Conservation (phyloP, 2,797 vertebrate genomes). For the Darevskia mixta region DNA sequence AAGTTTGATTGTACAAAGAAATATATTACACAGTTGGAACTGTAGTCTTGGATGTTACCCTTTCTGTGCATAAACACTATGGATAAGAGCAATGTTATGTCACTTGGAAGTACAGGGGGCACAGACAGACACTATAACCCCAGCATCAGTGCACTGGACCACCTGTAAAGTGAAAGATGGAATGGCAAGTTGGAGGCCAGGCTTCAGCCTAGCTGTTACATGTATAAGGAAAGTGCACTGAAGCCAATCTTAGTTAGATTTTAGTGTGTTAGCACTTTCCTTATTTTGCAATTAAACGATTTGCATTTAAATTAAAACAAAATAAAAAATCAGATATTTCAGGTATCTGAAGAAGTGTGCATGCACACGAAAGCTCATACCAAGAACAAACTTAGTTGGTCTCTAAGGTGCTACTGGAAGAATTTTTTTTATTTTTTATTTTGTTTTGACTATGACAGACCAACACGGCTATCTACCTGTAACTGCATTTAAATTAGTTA, state of each 20-base stretch:
- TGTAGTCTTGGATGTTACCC: too few species aligned
- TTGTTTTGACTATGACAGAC: too few species aligned
- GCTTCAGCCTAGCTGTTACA: background rate
- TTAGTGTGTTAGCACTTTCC: background rate
- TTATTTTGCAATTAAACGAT: background rate
- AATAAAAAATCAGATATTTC: too few species aligned
- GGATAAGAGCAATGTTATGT: background rate
- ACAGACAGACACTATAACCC: background rate
- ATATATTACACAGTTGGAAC: too few species aligned
- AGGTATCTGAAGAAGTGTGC: too few species aligned
- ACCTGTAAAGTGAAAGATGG: background rate
- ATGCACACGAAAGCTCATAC: too few species aligned
- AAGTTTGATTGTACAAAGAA: too few species aligned
- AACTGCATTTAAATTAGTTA: background rate
- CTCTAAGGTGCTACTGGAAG: too few species aligned
- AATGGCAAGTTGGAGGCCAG: background rate
- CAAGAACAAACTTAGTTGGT: too few species aligned
- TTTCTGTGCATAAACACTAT: background rate
- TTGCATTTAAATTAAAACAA: background rate
- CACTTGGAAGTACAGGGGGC: background rate
- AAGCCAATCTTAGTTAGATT: background rate
- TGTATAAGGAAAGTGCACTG: background rate
- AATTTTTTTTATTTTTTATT: too few species aligned
- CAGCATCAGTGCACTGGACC: background rate
- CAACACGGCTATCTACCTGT: too few species aligned